Evolutionary conservation across 2,113 vertebrate genomes (phyloP).

Genomic region (Perognathus longimembris): DNA sequence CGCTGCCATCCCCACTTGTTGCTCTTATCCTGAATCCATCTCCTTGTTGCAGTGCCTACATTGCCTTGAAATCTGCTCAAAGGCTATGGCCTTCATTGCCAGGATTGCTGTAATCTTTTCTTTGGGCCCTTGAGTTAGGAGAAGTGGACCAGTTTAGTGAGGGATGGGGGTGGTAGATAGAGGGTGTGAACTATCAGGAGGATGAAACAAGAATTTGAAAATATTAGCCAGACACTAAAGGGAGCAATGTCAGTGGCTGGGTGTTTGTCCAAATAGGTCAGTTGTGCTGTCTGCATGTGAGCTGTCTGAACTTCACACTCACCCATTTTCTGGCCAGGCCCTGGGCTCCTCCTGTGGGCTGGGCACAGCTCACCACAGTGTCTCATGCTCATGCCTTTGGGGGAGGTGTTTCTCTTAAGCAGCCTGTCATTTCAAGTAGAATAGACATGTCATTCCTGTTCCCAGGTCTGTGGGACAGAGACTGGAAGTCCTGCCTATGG

Average conservation of each 20-base stretch:
- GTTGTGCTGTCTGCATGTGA: neutral
- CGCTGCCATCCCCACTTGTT: neutral
- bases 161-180: neutral
- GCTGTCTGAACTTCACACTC: neutral
- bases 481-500: neutral
- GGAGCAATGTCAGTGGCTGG: neutral
- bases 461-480: neutral
- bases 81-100: neutral
- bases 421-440: slow-evolving; percentile 47
- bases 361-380: slow-evolving; percentile 68
- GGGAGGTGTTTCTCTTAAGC: slow-evolving; percentile 68
- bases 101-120: neutral
- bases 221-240: neutral
- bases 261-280: neutral
- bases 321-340: neutral
- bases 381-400: slow-evolving; percentile 66
- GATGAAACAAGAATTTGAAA: neutral
- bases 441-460: slow-evolving; percentile 66
- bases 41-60: neutral
- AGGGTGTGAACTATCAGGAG: neutral
- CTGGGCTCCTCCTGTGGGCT: slow-evolving; percentile 78
- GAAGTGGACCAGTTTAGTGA: neutral
- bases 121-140: neutral
- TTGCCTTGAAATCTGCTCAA: slow-evolving; percentile 2
- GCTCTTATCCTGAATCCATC: neutral